Base-by-base conservation (phyloP, 23 tunicate species). In the Botrylloides violaceus region DNA sequence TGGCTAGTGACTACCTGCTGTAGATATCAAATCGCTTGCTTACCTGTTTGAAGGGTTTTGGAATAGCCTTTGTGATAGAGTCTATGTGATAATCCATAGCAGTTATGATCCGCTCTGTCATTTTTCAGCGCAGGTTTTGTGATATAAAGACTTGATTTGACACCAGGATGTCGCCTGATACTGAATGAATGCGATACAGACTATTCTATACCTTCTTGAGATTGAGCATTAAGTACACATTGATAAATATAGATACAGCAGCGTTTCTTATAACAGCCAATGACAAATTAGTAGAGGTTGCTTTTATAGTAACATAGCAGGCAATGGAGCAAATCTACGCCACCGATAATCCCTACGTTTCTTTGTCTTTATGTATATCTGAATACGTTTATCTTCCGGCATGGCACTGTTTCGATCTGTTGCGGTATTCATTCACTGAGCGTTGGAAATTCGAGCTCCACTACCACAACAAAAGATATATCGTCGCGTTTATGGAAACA, bases 51-150 rank as follows among this genome's bases (percentile, higher is more conserved):
- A 33, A 7, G 20, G 26, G 34, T 19, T 63, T 31, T 15, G 34
- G 70, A 63, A 4, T 23, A 43, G 75, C 19, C 21, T 72, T 34
- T 2, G 79, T 79, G 65, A 78, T 77, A 22, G 85, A 81, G 48
- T 85, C 94, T 72, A 85, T 39, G 70, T 63, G 53, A 71, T 84
- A 85, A 23, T 85, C 94, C 73, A 85, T 56, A 3, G 94, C 94
- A 18, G 84, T 83, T 34, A 85, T 79, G 29, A 85, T 85, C 74
- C 81, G 58, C n/a, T 85, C 85, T 5, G 81, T 76, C 94, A 85
- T 85, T 4, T 9, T 43, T 43, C 53, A 43, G 53, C 53, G 15
- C 9, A 43, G n/a, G n/a, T n/a, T n/a, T n/a, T n/a, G n/a, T n/a
- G n/a, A n/a, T n/a, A n/a, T n/a, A n/a, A n/a, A n/a, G n/a, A n/a